These are phyloP conservation scores for Bruchidius siliquastri DNA, from an alignment of 2,888 invertebrate genomes.

Conservation along the genomic window DNA sequence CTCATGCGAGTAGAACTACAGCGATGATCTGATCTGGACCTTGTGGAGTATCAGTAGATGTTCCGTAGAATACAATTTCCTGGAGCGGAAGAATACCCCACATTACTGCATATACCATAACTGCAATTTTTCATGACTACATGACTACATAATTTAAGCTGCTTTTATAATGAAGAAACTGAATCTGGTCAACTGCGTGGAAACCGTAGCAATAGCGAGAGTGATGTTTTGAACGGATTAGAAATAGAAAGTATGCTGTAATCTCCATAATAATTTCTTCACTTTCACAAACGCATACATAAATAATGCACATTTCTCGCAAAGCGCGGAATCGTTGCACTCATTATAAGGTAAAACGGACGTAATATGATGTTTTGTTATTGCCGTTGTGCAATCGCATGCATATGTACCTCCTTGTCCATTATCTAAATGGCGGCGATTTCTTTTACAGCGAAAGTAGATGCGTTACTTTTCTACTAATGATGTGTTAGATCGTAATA, in stretches of 20 bases:
- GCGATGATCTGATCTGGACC: no score
- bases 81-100: no score
- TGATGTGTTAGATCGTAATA: neutral
- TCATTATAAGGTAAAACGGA: conserved; percentile 19
- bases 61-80: no score
- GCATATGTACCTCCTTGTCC: neutral
- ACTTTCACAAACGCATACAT: conserved; percentile 17
- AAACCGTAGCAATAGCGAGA: neutral
- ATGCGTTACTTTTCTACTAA: conserved; percentile 4
- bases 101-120: no score
- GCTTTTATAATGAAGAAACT: neutral
- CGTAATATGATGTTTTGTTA: conserved; percentile 14
- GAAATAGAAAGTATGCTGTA: conserved; percentile 22
- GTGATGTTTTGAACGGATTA: conserved; percentile 11
- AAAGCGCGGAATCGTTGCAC: conserved; percentile 10
- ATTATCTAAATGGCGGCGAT: neutral
- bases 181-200: neutral
- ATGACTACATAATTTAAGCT: no score
- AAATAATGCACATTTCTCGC: conserved; percentile 20
- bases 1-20: no score
- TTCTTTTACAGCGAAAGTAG: conserved; percentile 8
- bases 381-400: conserved; percentile 15
- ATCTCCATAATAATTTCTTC: conserved; percentile 20
- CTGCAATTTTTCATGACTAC: no score
- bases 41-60: no score